phyloP scores from a whole-genome alignment of 2,888 invertebrate genomes.

The Drosophila sordidula region DNA sequence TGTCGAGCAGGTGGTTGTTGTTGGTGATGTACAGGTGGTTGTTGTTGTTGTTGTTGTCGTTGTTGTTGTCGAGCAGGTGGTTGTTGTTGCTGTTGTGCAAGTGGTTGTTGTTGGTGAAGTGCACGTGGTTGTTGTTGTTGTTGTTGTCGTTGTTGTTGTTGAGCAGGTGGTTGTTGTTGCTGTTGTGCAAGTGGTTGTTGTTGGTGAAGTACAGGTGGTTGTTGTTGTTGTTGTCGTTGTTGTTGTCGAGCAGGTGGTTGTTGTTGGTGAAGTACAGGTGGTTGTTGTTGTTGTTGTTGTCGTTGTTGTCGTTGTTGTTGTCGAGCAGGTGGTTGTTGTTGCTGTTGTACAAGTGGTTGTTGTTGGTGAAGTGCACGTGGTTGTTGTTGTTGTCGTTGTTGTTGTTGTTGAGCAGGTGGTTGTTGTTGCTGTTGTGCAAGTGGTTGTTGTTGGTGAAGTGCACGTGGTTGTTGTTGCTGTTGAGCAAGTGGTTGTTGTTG shows the following conservation, averaged over 20 bases:
- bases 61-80: slow-evolving; percentile 19
- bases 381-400: background rate
- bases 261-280: background rate
- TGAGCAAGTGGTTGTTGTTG: slow-evolving; percentile 5
- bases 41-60: slow-evolving; percentile 13
- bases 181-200: slow-evolving; percentile 6
- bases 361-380: background rate
- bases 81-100: slow-evolving; percentile 5
- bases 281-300: slow-evolving; percentile 29
- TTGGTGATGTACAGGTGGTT: slow-evolving; percentile 13
- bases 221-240: slow-evolving; percentile 15
- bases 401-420: slow-evolving; percentile 11
- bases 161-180: slow-evolving; percentile 13
- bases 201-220: background rate
- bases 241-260: slow-evolving; percentile 11
- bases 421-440: slow-evolving; percentile 26
- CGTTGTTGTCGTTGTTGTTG: slow-evolving; percentile 2
- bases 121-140: slow-evolving; percentile 17
- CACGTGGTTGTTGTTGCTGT: slow-evolving; percentile 15
- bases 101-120: slow-evolving; percentile 5
- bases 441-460: slow-evolving; percentile 7
- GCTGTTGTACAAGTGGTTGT: slow-evolving; percentile 5
- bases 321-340: slow-evolving; percentile 7
- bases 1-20: slow-evolving; percentile 6
- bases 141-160: slow-evolving; percentile 2